Evolutionary conservation across 2,113 vertebrate genomes (phyloP).

Genomic region (Callionymus lyra): DNA sequence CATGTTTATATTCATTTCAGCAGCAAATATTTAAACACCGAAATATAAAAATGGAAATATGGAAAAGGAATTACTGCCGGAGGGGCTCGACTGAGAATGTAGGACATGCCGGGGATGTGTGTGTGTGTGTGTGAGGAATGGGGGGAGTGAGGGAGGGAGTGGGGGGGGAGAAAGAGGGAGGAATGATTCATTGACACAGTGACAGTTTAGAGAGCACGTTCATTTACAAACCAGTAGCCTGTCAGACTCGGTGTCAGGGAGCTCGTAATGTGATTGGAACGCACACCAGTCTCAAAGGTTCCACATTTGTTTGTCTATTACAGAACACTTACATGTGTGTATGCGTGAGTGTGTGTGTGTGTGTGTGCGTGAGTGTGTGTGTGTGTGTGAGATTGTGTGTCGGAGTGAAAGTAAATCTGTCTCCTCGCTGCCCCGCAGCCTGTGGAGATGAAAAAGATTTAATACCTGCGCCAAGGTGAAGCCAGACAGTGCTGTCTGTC

Average conservation of each 20-base stretch:
- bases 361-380: conserved; percentile 8
- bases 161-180: neutral
- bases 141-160: too few relatives aligned
- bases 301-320: conserved; percentile 24
- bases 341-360: conserved; percentile 4
- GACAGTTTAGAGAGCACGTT: conserved; percentile 32
- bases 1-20: neutral
- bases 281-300: too few relatives aligned
- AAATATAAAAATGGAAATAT: too few relatives aligned
- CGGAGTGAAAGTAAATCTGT: conserved; percentile 19
- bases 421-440: conserved; percentile 28
- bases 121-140: too few relatives aligned
- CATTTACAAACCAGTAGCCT: conserved; percentile 30
- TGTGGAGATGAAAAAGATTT: conserved; percentile 50
- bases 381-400: too few relatives aligned
- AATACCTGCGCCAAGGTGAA: conserved; percentile 56
- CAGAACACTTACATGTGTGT: conserved; percentile 7
- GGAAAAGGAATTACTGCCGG: too few relatives aligned
- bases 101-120: too few relatives aligned
- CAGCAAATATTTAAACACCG: too few relatives aligned
- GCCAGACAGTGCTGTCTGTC: conserved; percentile 43
- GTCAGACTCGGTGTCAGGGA: conserved; percentile 14
- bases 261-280: neutral
- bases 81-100: too few relatives aligned
- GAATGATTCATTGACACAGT: conserved; percentile 34